Percentiles rank a stretch among this genome's conserved stretches.
phyloP scores from a whole-genome alignment of 2,797 vertebrate species.

The Bradypodion ventrale region DNA sequence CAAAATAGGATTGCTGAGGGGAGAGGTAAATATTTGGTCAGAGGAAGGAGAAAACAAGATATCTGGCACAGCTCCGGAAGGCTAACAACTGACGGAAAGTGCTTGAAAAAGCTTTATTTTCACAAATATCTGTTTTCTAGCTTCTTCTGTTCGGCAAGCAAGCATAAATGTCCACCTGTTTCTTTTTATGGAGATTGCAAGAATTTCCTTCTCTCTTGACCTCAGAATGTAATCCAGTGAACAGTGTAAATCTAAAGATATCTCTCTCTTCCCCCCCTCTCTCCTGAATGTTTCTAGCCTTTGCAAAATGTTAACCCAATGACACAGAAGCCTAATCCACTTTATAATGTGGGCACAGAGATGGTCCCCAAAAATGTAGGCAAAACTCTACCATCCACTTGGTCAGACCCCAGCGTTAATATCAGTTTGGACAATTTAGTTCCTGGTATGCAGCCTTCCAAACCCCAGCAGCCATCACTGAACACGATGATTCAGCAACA shows the following conservation, averaged over 20 bases:
- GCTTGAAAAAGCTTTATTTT: constrained; percentile 13
- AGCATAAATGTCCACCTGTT: neutral
- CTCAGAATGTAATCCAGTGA: neutral
- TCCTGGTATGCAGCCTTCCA: constrained; percentile 91
- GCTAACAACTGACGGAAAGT: neutral
- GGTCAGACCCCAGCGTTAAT: constrained; percentile 95
- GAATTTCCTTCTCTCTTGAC: neutral
- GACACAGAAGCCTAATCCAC: constrained; percentile 82
- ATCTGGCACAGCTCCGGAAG: neutral
- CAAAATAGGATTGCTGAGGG: neutral
- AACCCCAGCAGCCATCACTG: constrained; percentile 90
- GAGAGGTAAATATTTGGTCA: neutral
- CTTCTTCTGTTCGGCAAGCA: constrained; percentile 3
- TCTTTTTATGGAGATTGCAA: neutral
- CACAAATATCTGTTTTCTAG: neutral
- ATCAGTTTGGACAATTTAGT: constrained; percentile 96
- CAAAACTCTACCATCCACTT: constrained; percentile 92
- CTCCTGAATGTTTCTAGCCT: constrained; percentile 73
- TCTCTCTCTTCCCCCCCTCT: constrained; percentile 58
- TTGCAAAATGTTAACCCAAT: constrained; percentile 82
- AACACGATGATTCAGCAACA: constrained; percentile 97
- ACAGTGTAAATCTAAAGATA: constrained; percentile 55
- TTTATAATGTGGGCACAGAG: constrained; percentile 82
- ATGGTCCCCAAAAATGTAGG: constrained; percentile 83
- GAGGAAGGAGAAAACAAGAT: neutral